Evolutionary conservation across 1,140 invertebrate species (phyloP).

Genomic region (Drosophila saltans): DNA sequence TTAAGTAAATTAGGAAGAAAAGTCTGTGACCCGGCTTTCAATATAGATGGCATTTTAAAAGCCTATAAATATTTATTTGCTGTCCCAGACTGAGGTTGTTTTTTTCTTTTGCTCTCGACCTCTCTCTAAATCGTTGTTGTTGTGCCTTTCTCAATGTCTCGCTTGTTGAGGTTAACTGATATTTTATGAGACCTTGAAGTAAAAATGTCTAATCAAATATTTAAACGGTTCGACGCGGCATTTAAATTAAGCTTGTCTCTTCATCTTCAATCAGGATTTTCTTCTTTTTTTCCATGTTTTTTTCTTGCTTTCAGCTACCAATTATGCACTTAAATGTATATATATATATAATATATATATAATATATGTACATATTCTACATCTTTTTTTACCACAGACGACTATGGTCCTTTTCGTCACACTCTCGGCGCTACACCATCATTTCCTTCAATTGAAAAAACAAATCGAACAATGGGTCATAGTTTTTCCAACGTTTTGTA

Average conservation of each 20-base stretch:
- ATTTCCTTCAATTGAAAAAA: slow-evolving; percentile 48
- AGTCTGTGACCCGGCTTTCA: slow-evolving; percentile 32
- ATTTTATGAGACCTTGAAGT: slow-evolving; percentile 42
- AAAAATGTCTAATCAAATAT: slow-evolving; percentile 3
- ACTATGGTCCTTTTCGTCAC: neutral
- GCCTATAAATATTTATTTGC: slow-evolving; percentile 76
- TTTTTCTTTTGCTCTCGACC: neutral
- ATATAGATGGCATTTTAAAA: slow-evolving; percentile 64
- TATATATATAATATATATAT: too few species aligned
- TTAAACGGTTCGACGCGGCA: neutral
- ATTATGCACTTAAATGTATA: slow-evolving; percentile 4
- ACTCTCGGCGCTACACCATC: neutral
- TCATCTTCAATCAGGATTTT: neutral
- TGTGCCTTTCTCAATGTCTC: neutral
- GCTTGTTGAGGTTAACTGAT: slow-evolving; percentile 35
- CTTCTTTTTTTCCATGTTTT: neutral
- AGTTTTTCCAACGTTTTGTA: slow-evolving; percentile 23
- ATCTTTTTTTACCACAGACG: too few species aligned
- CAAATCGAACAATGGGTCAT: slow-evolving; percentile 54
- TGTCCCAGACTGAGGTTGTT: slow-evolving; percentile 11
- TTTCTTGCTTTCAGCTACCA: neutral
- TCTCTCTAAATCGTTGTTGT: too few species aligned
- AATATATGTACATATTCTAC: neutral
- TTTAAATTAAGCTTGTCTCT: too few species aligned
- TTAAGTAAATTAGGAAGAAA: slow-evolving; percentile 68